These are phyloP conservation scores for Drosophila merina DNA, from an alignment of 2,888 invertebrate genomes.

Conservation along the genomic window DNA sequence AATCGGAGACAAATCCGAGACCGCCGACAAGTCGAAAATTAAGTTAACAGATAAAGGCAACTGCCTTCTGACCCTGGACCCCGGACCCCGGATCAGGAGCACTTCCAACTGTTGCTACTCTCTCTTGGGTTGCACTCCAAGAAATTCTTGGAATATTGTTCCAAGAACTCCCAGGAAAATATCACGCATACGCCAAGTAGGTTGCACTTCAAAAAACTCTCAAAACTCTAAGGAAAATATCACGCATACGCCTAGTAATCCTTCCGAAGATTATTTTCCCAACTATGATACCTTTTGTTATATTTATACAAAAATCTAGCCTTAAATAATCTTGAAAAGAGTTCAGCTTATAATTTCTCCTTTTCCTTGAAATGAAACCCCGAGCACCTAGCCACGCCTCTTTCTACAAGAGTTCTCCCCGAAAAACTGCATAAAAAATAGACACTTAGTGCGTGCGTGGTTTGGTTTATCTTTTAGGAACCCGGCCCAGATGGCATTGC, in stretches of 20 bases:
- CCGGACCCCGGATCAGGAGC: slow-evolving; percentile 17
- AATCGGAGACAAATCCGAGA: slow-evolving; percentile 10
- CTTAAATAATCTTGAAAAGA: too few relatives aligned
- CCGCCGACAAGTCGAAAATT: slow-evolving; percentile 9
- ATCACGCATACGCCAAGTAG: too few relatives aligned
- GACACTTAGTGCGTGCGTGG: slow-evolving; percentile 27
- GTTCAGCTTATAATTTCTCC: too few relatives aligned
- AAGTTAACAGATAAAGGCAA: slow-evolving; percentile 13
- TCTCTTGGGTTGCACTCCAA: slow-evolving; percentile 5
- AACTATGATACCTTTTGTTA: too few relatives aligned
- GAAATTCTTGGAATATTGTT: not conserved
- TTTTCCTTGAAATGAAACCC: too few relatives aligned
- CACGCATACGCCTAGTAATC: too few relatives aligned
- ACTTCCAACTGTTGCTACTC: slow-evolving; percentile 22
- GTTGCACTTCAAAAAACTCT: too few relatives aligned
- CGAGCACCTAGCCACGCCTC: too few relatives aligned
- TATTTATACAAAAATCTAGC: too few relatives aligned
- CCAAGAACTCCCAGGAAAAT: too few relatives aligned
- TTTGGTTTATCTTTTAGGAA: slow-evolving; percentile 14
- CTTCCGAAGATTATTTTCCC: too few relatives aligned
- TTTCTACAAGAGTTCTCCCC: not conserved
- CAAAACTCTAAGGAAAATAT: too few relatives aligned
- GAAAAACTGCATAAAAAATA: not conserved
- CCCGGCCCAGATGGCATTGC: slow-evolving; percentile 26
- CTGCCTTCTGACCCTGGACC: slow-evolving; percentile 22